phyloP scores from a whole-genome alignment of 2,113 vertebrate species.

The Oxyruncus cristatus region DNA sequence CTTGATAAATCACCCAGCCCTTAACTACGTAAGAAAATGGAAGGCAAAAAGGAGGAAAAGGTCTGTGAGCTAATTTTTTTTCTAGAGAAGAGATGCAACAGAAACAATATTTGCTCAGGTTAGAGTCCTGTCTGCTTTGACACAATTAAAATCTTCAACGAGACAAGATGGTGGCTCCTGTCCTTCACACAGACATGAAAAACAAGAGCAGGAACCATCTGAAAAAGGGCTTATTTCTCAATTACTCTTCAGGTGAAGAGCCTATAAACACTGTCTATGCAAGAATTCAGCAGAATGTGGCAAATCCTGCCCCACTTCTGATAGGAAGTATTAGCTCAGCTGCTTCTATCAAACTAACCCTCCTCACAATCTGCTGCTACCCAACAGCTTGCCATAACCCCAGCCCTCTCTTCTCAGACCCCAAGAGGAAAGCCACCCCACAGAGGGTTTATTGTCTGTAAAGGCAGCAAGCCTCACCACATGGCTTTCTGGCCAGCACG shows the following conservation, averaged over 20 bases:
- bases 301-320: not conserved
- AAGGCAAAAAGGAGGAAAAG: not conserved
- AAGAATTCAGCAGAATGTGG: not conserved
- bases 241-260: not conserved
- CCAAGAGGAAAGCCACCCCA: not conserved
- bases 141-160: not conserved
- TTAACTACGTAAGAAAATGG: not conserved
- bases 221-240: not conserved
- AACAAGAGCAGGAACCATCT: not conserved
- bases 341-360: not conserved
- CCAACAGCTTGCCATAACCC: not conserved
- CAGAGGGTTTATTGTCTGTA: not conserved
- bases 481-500: not conserved
- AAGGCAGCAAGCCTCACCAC: not conserved
- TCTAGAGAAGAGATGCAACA: not conserved
- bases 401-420: not conserved
- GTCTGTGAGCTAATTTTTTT: not conserved
- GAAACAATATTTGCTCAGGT: not conserved
- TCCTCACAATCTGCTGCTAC: not conserved
- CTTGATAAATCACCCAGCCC: not conserved
- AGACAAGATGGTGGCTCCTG: not conserved
- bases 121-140: not conserved
- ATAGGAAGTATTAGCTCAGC: not conserved
- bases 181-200: not conserved
- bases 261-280: not conserved